Base-by-base conservation (phyloP, 2,113 vertebrate genomes). In the Psittacara wagleri region DNA sequence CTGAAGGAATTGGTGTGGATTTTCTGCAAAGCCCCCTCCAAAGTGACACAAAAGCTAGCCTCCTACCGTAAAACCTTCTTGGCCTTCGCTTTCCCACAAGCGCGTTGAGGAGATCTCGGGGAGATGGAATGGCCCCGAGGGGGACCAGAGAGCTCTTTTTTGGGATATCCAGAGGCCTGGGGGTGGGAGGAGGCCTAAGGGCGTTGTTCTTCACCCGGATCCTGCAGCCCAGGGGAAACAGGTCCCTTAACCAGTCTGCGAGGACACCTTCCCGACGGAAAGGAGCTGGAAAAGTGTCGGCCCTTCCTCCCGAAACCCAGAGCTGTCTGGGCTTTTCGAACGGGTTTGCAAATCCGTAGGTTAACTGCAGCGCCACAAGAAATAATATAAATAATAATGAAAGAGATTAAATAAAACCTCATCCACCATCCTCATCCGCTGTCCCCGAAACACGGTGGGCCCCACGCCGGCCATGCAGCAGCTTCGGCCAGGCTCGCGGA, bases 271-370 rank as follows among this genome's bases (percentile, higher is more conserved):
- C 28, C 48, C 1, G 1, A 7, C 0, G 4, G 37, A 35, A 5
- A 82, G 1, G 1, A 73, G 31, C 44, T 57, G 55, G 7, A 23
- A 92, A 88, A 55, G 2, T 1, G 0, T 23, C 0, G 1, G 3
- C 22, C 17, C 24, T 63, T 69, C 64, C 3, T 70, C 37, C 54
- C 5, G 2, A 23, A 29, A n/a, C 29, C 13, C 1, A 4, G 59
- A 73, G 70, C 14, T n/a, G 2, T 4, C n/a, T 17, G 41, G 19
- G 49, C 8, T 86, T 79, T 43, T 39, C 1, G 5, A 24, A 28
- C 63, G 43, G 62, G 37, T 70, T 88, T 75, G 46, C 3, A 81
- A 59, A 72, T 1, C 10, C 0, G 1, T 7, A 35, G 39, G 25
- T 73, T 77, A 43, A 73, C 12, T 57, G 57, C 5, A 83, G 10